Evolutionary conservation across 2,888 invertebrate species (phyloP), one percentile per base, ranked within the genome.

Genomic region (Parochlus steinenii): DNA sequence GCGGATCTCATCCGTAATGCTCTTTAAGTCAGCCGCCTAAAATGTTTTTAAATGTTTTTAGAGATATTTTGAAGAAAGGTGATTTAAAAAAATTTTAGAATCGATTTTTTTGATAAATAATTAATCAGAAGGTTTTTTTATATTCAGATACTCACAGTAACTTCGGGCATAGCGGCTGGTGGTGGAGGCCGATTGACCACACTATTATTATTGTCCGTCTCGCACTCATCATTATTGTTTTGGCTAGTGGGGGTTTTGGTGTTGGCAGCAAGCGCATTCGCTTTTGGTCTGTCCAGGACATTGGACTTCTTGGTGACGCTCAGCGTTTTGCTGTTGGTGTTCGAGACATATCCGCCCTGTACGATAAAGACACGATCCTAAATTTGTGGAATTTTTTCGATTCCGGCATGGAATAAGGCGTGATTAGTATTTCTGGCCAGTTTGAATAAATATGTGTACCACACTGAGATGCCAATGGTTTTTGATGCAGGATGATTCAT

Each of bases 1-100:
- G 39, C 87, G 73, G 47, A 90, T 86, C 58, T 89, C 89, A 52
- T 89, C 86, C 25, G 77, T 72, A 46, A 86, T 70, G 52, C 86
- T 86, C 46, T 83, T 82, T 12, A 87, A 62, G 44, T 79, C 73
- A 45, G 78, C 77, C 44, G 77, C 76, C 78, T 73, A 51, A 6
- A 53, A 19, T 19, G 4, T 25, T 32, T 17, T 10, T 33, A 17
- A 26, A 17, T 18, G 24, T 18, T 19, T 11, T 19, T 6, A 29
- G n/a, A 33, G 18, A 16, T 4, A 18, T 18, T 15, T 22, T n/a
- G n/a, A n/a, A n/a, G n/a, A n/a, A n/a, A n/a, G n/a, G n/a, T n/a
- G n/a, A n/a, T n/a, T n/a, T n/a, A n/a, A n/a, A n/a, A n/a, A n/a
- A n/a, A n/a, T n/a, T n/a, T n/a, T 20, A 32, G 31, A 33, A 36